Evolutionary conservation across 1,140 invertebrate species (phyloP).

Genomic region (Liolophura sinensis): DNA sequence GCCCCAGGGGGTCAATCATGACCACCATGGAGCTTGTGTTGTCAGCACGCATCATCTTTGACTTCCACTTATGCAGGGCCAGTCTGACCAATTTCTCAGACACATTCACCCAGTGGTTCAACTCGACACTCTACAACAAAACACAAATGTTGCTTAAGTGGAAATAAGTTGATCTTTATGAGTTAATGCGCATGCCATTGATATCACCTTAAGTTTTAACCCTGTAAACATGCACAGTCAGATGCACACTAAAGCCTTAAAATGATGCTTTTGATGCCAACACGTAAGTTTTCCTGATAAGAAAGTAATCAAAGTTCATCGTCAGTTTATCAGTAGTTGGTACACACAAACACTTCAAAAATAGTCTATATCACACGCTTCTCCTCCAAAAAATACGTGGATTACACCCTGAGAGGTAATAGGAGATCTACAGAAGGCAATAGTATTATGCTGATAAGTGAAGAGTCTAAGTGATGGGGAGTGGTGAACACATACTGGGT

Average conservation of each 20-base stretch:
- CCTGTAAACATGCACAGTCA: no score
- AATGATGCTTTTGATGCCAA: no score
- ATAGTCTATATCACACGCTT: no score
- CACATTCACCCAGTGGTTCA: slow-evolving; percentile 69
- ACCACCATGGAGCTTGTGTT: slow-evolving; percentile 94
- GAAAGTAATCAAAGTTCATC: no score
- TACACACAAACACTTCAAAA: no score
- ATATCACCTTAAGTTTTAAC: background rate
- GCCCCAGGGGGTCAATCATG: slow-evolving; percentile 86
- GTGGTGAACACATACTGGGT: slow-evolving; percentile 35
- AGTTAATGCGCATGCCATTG: background rate
- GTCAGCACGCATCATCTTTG: slow-evolving; percentile 86
- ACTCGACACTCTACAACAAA: slow-evolving; percentile 38
- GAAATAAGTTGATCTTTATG: background rate
- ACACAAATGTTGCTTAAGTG: slow-evolving; percentile 1
- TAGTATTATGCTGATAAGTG: no score
- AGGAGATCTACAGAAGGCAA: no score
- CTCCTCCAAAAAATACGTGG: no score
- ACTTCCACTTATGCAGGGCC: slow-evolving; percentile 70
- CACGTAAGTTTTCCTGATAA: no score
- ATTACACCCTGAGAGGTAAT: no score
- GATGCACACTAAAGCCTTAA: no score
- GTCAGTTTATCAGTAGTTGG: no score
- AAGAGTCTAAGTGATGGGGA: background rate
- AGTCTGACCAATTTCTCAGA: slow-evolving; percentile 87